Evolutionary conservation across 2,888 invertebrate species (phyloP).

Genomic region (Frankliniella intonsa): DNA sequence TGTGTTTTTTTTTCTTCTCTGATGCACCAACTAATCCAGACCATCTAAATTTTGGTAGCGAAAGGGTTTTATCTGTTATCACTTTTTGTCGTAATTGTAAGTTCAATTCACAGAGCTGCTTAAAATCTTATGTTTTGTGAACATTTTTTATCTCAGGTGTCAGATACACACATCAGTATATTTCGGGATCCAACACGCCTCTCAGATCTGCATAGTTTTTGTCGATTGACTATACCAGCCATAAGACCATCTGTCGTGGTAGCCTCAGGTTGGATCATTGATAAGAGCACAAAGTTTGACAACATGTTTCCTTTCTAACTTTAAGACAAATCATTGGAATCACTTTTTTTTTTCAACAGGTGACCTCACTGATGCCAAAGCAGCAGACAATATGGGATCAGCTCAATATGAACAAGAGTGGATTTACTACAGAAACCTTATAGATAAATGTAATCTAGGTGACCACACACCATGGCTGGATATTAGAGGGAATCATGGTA

Average conservation of each 20-base stretch:
- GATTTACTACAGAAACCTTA: slow-evolving; percentile 67
- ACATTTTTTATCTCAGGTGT: slow-evolving; percentile 57
- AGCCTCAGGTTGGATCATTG: slow-evolving; percentile 60
- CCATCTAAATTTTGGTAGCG: background rate
- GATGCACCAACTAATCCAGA: slow-evolving; percentile 8
- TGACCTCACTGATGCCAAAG: slow-evolving; percentile 85
- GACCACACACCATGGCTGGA: slow-evolving; percentile 78
- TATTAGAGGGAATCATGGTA: slow-evolving; percentile 89
- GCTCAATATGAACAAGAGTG: slow-evolving; percentile 77
- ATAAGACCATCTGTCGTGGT: slow-evolving; percentile 73
- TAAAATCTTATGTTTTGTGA: background rate
- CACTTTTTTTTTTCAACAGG: slow-evolving; percentile 46
- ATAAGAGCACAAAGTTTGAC: background rate
- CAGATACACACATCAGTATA: slow-evolving; percentile 84
- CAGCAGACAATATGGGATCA: slow-evolving; percentile 71
- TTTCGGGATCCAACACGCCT: slow-evolving; percentile 71
- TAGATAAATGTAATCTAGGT: slow-evolving; percentile 61
- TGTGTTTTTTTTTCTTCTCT: slow-evolving; percentile 13
- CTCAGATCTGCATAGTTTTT: slow-evolving; percentile 73
- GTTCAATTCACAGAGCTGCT: slow-evolving; percentile 62
- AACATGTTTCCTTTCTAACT: background rate
- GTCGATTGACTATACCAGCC: slow-evolving; percentile 63
- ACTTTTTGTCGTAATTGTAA: slow-evolving; percentile 62
- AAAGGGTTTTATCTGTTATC: slow-evolving; percentile 35
- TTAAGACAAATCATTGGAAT: slow-evolving; percentile 13